Conservation (phyloP, 2,113 vertebrate genomes). For the Ictalurus furcatus region DNA sequence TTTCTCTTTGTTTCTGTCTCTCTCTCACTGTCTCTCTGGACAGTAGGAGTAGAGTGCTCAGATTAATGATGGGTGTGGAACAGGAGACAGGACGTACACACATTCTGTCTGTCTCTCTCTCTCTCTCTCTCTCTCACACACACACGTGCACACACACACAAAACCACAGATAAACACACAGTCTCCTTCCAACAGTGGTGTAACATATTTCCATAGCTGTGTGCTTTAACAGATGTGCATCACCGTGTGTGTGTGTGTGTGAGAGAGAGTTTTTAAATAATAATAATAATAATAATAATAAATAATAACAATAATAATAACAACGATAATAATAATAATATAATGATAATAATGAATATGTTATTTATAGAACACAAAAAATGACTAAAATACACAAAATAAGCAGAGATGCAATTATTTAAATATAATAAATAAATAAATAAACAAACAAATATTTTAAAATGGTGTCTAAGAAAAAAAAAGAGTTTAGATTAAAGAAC, state of each 20-base stretch:
- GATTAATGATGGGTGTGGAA: slow-evolving; percentile 59
- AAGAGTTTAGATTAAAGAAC: not conserved
- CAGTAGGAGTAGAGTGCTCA: slow-evolving; percentile 48
- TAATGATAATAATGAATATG: not conserved
- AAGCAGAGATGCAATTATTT: not conserved
- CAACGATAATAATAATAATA: not conserved
- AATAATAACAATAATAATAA: not conserved
- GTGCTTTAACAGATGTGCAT: slow-evolving; percentile 69
- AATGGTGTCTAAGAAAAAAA: not conserved
- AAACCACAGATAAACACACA: slow-evolving; percentile 43
- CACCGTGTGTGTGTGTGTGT: not conserved
- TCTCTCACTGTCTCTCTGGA: slow-evolving; percentile 24
- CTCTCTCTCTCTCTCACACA: slow-evolving; percentile 11
- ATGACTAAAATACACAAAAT: no score
- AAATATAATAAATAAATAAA: no score
- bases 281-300: not conserved
- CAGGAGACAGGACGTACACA: slow-evolving; percentile 34
- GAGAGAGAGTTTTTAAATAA: not conserved
- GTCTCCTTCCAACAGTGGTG: slow-evolving; percentile 56
- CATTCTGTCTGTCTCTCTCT: not conserved
- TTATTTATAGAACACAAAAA: not conserved
- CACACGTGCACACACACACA: slow-evolving; percentile 39
- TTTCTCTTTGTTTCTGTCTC: not conserved
- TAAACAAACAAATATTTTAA: not conserved
- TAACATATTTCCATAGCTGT: slow-evolving; percentile 65